Base-by-base conservation (phyloP, 2,888 invertebrate species). In the Tetheella fluctuosa region DNA sequence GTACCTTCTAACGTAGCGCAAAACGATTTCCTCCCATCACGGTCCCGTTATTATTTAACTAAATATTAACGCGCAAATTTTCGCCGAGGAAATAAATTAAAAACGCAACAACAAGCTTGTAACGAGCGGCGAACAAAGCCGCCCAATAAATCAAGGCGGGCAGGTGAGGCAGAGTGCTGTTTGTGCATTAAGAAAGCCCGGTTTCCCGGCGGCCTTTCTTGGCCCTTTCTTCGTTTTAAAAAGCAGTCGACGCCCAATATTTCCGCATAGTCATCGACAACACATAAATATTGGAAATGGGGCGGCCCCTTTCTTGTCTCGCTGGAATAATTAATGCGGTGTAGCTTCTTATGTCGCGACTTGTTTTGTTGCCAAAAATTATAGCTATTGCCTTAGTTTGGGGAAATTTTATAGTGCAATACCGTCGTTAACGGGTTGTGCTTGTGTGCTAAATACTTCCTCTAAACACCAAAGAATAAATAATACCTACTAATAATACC, bases 281-380 rank as follows among this genome's bases (percentile, higher is more conserved):
- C 91, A 93, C 93, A 93, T 93, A 93, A 93, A 93, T 93, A 93
- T 93, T 90, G 92, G 89, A 90, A 93, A 90, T 91, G 89, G 91
- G 88, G 89, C 88, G 86, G 86, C 88, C 89, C 90, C 88, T 91
- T 92, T 91, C 93, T 93, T 91, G 91, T 91, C 90, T 92, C 82
- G 86, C 79, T 72, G 81, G 90, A 89, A 91, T 93, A 93, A 93
- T 93, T 93, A 93, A 91, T 90, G 90, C 88, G 79, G 80, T 81
- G 83, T 85, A 83, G 91, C 85, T 87, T 88, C 89, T 89, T 84
- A 84, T 88, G 88, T 89, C 88, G 86, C 82, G 79, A 80, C 83
- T 83, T 87, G 85, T 89, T 89, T 88, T 89, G 88, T 89, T 88
- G 85, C 80, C 81, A 84, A 84, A 84, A 86, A 83, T 88, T 87